Conservation (phyloP, 2,888 invertebrate species). For the Sarcophaga caerulescens region DNA sequence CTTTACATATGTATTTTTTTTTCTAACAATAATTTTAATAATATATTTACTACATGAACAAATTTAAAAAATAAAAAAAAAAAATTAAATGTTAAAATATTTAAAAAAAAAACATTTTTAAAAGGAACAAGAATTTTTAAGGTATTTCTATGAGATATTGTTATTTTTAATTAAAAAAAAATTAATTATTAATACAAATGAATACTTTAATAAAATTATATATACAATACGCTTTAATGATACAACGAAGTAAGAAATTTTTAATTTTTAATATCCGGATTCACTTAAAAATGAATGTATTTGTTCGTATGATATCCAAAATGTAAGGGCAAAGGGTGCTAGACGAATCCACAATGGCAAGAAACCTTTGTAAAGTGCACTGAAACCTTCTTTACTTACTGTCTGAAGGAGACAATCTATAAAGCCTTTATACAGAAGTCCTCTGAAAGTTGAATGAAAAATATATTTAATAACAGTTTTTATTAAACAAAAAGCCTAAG, state of each 20-base stretch:
- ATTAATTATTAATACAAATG: conserved; percentile 16
- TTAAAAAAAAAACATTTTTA: conserved; percentile 20
- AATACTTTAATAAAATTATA: conserved; percentile 14
- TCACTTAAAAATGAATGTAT: conserved; percentile 86
- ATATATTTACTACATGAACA: not conserved
- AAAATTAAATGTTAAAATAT: not conserved
- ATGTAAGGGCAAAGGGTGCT: conserved; percentile 97
- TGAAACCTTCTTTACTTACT: conserved; percentile 91
- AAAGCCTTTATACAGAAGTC: conserved; percentile 90
- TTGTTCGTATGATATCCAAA: conserved; percentile 96
- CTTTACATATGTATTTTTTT: conserved; percentile 25
- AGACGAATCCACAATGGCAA: conserved; percentile 95
- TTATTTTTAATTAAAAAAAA: not conserved
- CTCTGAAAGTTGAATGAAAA: conserved; percentile 83
- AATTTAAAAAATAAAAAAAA: not conserved
- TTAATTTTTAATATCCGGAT: conserved; percentile 74
- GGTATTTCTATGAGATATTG: not conserved
- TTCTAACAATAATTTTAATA: conserved; percentile 30
- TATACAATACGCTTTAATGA: not conserved
- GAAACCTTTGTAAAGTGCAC: conserved; percentile 95
- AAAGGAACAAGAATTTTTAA: not conserved
- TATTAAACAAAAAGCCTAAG: not conserved
- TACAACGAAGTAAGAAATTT: conserved; percentile 2
- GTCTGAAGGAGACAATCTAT: conserved; percentile 93
- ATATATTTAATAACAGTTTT: not conserved